Conservation (phyloP, 2,888 invertebrate species). For the Agonum fuliginosum region DNA sequence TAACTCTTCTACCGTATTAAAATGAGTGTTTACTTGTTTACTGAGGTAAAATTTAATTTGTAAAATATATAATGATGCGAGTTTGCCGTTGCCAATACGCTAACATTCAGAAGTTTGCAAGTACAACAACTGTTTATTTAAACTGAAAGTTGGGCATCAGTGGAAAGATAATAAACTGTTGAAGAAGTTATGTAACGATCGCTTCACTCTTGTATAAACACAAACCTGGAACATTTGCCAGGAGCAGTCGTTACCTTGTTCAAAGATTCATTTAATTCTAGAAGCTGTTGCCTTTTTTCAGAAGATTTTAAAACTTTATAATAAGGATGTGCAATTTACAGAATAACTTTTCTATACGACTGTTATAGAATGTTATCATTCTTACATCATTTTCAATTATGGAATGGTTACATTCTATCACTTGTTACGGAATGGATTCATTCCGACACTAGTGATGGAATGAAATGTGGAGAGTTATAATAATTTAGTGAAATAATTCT, state of each 20-base stretch:
- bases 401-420: too few relatives aligned
- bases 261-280: constrained; percentile 16
- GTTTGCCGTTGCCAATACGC: constrained; percentile 22
- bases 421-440: too few relatives aligned
- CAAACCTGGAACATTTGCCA: constrained; percentile 23
- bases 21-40: not conserved
- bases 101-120: constrained; percentile 32
- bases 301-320: constrained; percentile 17
- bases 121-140: constrained; percentile 48
- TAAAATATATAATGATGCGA: constrained; percentile 10
- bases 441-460: too few relatives aligned
- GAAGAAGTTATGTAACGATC: constrained; percentile 50
- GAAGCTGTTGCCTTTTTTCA: constrained; percentile 9
- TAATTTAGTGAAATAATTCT: too few relatives aligned
- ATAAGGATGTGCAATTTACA: constrained; percentile 7
- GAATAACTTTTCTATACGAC: too few relatives aligned
- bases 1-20: too few relatives aligned
- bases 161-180: constrained; percentile 37
- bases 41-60: constrained; percentile 24
- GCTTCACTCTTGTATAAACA: constrained; percentile 54
- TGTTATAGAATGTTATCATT: too few relatives aligned
- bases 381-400: too few relatives aligned
- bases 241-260: constrained; percentile 49
- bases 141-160: constrained; percentile 42
- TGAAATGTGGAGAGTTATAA: too few relatives aligned